phyloP scores from a whole-genome alignment of 2,113 vertebrate species.

The Rhineura floridana region DNA sequence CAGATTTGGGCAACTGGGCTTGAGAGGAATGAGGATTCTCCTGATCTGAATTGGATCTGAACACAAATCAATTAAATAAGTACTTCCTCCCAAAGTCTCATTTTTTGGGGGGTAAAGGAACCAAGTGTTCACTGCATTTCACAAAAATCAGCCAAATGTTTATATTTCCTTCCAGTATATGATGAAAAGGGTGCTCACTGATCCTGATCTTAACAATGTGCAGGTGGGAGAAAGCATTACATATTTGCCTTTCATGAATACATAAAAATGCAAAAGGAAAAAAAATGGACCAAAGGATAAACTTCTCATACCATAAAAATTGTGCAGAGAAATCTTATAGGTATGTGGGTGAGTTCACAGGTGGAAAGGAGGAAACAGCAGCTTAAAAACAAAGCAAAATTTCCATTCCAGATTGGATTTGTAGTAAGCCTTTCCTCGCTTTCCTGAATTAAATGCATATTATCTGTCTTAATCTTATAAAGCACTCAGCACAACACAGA shows the following conservation, averaged over 20 bases:
- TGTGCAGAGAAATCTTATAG: neutral
- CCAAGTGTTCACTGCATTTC: neutral
- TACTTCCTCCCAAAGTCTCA: no score
- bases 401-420: neutral
- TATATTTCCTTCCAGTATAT: slow-evolving; percentile 6
- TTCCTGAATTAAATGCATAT: neutral
- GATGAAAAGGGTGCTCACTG: neutral
- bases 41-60: neutral
- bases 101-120: no score
- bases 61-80: neutral
- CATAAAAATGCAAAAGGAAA: neutral
- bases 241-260: neutral
- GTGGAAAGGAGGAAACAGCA: neutral
- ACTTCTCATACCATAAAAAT: neutral
- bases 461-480: neutral
- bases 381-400: neutral
- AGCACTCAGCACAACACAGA: neutral
- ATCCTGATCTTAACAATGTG: neutral
- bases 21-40: neutral
- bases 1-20: no score
- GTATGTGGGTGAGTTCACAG: neutral
- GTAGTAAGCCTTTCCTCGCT: neutral
- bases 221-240: neutral
- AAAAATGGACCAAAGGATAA: neutral
- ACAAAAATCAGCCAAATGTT: neutral